These are phyloP conservation scores for Platycheirus rosarum DNA, from an alignment of 2,888 invertebrate species.

Conservation along the genomic window DNA sequence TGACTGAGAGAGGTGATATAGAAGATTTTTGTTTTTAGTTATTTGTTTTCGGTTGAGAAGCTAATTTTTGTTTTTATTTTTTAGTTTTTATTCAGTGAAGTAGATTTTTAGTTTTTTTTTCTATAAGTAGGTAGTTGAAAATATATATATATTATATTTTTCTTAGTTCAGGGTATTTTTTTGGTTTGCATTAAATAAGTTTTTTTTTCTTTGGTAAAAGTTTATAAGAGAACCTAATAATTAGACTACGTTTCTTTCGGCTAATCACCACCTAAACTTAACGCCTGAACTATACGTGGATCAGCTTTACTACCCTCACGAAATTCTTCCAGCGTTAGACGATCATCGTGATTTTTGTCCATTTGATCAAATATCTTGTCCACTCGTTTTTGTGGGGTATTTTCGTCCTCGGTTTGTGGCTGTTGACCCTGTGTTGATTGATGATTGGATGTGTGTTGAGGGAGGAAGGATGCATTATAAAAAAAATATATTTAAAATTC, in stretches of 20 bases:
- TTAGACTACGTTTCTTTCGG: conserved; percentile 78
- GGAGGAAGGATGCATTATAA: conserved; percentile 20
- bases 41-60: conserved; percentile 38
- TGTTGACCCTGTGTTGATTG: conserved; percentile 89
- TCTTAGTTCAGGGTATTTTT: no score
- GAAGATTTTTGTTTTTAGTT: background rate
- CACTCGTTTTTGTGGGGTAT: conserved; percentile 96
- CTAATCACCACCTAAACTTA: conserved; percentile 92
- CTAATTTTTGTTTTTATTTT: conserved; percentile 20
- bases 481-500: conserved; percentile 16
- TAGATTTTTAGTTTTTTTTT: conserved; percentile 19
- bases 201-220: no score
- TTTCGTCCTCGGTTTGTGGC: conserved; percentile 94
- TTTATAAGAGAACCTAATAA: conserved; percentile 71
- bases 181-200: conserved; percentile 32
- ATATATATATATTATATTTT: conserved; percentile 7
- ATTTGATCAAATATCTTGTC: conserved; percentile 99
- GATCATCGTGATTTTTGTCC: conserved; percentile 99
- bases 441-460: background rate
- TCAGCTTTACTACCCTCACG: conserved; percentile 99
- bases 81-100: conserved; percentile 37
- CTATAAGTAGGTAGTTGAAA: conserved; percentile 45
- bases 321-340: conserved; percentile 97
- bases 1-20: background rate
- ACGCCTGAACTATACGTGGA: conserved; percentile 98